Percentiles rank a stretch among this genome's conserved stretches.
Evolutionary conservation across 2,113 vertebrate genomes (phyloP).

Genomic region (Mus musculus): DNA sequence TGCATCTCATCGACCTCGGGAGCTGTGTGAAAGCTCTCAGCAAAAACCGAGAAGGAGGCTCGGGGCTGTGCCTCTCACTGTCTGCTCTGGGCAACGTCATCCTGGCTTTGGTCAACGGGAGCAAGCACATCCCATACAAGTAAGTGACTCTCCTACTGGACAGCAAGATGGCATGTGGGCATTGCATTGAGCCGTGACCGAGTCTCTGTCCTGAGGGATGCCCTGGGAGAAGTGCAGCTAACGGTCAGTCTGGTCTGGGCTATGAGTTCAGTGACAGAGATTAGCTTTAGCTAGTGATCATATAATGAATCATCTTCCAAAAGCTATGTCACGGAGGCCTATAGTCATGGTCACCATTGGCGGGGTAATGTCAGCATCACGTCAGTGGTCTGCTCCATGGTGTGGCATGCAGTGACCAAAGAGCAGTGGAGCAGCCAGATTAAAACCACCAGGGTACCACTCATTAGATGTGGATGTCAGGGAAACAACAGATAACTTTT

Average conservation of each 20-base stretch:
- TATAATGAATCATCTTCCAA: neutral
- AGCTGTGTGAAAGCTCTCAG: conserved; percentile 95
- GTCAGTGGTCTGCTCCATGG: neutral
- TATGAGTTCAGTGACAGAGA: neutral
- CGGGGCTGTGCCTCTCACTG: conserved; percentile 94
- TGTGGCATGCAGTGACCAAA: too few species aligned
- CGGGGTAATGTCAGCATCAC: too few species aligned
- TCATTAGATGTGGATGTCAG: conserved; percentile 6
- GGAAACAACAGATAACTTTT: neutral
- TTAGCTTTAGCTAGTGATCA: neutral
- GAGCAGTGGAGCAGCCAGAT: neutral
- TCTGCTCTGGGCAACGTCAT: conserved; percentile 98
- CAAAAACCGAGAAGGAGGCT: conserved; percentile 90
- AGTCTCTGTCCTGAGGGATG: too few species aligned
- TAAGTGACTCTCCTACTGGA: conserved; percentile 83
- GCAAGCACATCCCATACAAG: conserved; percentile 99
- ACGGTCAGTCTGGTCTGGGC: neutral
- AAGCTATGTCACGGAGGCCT: neutral
- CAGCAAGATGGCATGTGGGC: neutral
- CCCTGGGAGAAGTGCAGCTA: neutral
- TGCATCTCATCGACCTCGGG: conserved; percentile 98
- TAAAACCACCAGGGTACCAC: neutral
- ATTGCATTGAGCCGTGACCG: neutral
- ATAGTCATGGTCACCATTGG: accelerated
- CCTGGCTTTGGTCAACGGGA: conserved; percentile 98